Conservation (phyloP, 2,888 invertebrate genomes). For the Laothoe populi region DNA sequence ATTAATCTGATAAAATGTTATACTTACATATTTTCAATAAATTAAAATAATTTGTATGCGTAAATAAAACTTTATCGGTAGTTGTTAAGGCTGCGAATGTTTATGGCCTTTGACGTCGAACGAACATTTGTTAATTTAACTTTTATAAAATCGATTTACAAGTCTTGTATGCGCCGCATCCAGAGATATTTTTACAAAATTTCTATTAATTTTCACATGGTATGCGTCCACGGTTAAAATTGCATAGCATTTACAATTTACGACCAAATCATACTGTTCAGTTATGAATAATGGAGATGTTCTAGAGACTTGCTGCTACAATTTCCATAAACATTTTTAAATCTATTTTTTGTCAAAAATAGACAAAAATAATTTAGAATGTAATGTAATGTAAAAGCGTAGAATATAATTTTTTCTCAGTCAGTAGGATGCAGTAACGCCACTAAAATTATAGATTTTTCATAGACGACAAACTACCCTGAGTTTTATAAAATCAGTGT, state of each 20-base stretch:
- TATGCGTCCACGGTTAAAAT: slow-evolving; percentile 11
- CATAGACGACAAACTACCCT: too few species aligned
- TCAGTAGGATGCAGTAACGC: not conserved
- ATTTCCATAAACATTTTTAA: not conserved
- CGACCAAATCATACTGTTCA: not conserved
- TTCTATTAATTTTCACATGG: not conserved
- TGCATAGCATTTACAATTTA: slow-evolving; percentile 5
- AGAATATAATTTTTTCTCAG: too few species aligned
- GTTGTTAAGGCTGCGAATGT: slow-evolving; percentile 13
- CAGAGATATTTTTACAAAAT: slow-evolving; percentile 7
- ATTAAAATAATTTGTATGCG: slow-evolving; percentile 13
- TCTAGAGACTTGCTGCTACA: not conserved
- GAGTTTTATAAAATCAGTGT: too few species aligned
- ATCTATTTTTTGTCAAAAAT: slow-evolving; percentile 7
- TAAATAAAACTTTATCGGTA: slow-evolving; percentile 21
- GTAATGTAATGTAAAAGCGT: not conserved
- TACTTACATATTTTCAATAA: slow-evolving; percentile 20
- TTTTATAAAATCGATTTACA: slow-evolving; percentile 19
- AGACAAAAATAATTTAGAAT: not conserved
- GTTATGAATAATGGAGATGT: not conserved
- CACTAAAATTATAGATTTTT: too few species aligned
- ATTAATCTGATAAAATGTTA: slow-evolving; percentile 24
- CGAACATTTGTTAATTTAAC: not conserved
- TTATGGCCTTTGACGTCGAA: slow-evolving; percentile 20
- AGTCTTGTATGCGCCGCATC: slow-evolving; percentile 4